Percentiles rank a stretch among this genome's conserved stretches.
phyloP scores from a whole-genome alignment of 2,113 vertebrate species.

The Ailurus styani region DNA sequence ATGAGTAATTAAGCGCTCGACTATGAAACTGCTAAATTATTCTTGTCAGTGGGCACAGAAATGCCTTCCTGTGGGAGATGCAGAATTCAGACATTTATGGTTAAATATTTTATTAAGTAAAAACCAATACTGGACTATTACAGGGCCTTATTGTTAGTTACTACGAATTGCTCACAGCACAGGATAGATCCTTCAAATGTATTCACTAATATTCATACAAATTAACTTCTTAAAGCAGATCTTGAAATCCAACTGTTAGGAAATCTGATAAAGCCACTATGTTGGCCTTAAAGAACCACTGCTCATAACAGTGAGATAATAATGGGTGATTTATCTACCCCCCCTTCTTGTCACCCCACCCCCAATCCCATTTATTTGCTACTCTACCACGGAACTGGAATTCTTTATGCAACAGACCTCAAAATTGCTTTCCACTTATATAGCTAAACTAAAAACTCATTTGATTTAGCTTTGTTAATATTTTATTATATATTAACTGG shows the following conservation, averaged over 20 bases:
- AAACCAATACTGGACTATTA: conserved; percentile 68
- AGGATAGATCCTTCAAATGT: conserved; percentile 33
- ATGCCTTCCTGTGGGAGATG: conserved; percentile 70
- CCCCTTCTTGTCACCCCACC: neutral
- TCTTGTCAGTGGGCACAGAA: conserved; percentile 69
- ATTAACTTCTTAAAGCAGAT: conserved; percentile 55
- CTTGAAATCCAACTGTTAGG: conserved; percentile 27
- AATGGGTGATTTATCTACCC: neutral
- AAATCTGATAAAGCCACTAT: conserved; percentile 19
- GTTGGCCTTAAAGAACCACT: conserved; percentile 17
- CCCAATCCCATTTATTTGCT: conserved; percentile 52
- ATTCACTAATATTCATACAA: conserved; percentile 31
- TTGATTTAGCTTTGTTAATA: conserved; percentile 62
- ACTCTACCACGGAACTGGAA: conserved; percentile 32
- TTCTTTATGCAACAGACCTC: conserved; percentile 66
- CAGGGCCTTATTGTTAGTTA: conserved; percentile 61
- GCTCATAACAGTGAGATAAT: neutral
- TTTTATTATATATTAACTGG: conserved; percentile 65
- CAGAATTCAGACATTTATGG: conserved; percentile 66
- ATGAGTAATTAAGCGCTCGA: conserved; percentile 70
- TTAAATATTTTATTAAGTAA: conserved; percentile 76
- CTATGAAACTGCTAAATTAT: conserved; percentile 71
- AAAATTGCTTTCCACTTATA: conserved; percentile 66
- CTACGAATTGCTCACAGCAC: conserved; percentile 57
- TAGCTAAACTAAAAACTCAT: conserved; percentile 57